Base-by-base conservation (phyloP, 2,113 vertebrate species). In the Bothrops jararaca region DNA sequence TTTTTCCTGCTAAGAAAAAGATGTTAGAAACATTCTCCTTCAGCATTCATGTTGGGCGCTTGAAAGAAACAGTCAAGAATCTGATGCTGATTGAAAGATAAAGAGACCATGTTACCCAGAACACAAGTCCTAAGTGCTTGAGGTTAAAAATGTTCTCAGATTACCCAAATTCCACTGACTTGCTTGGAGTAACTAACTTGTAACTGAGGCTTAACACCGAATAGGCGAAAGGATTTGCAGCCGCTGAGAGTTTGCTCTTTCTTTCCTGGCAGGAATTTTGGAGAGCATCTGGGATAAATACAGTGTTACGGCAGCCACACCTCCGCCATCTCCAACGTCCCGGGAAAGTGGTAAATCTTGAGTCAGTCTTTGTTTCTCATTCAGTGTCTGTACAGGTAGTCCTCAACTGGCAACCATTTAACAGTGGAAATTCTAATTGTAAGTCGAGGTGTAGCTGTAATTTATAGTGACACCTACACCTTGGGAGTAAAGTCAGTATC, bases 251-350 rank as follows among this genome's bases (percentile, higher is more conserved):
- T 86, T 56, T 2, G 22, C 9, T 2, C 89, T 5, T 5, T 93
- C 53, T 97, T 95, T 96, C 69, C 95, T 94, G 54, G 23, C 95
- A 99, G 99, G 99, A 95, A 99, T 99, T 94, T 96, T 99, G 95
- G 99, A 99, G 97, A 99, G 98, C 9, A 99, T 99, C 88, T 99
- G 99, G 99, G 98, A 99, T 96, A 99, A 99, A 93, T 98, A 99
- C 98, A 99, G 98, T 6, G 98, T 99, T 93, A 98, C 98, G 87
- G 98, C 98, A 86, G 98, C 99, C 95, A 99, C 99, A 20, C 99
- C 99, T 0, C 99, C 99, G 91, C 99, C 99, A 1, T 99, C 99
- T 85, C 99, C 99, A 0, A 99, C 99, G 22, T 99, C 99, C 94
- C 98, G 98, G 97, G 98, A 99, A 97, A 98, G 98, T 90, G 97